Conservation (phyloP, 2,888 invertebrate genomes). For the Lasioglossum malachurum region DNA sequence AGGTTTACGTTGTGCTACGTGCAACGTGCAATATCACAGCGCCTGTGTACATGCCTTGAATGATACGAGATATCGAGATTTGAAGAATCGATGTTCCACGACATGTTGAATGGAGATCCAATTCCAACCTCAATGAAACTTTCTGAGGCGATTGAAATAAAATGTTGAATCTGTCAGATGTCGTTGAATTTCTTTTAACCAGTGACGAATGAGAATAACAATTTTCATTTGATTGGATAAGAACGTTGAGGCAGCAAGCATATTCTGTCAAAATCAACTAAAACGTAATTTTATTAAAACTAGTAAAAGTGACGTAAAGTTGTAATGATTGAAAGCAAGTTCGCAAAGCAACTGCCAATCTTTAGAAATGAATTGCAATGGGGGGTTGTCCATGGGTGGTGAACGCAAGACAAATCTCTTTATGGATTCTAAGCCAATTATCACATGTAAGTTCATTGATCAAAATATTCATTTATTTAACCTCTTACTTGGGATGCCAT, state of each 20-base stretch:
- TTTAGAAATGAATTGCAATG: slow-evolving; percentile 83
- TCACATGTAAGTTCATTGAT: slow-evolving; percentile 88
- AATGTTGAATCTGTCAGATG: slow-evolving; percentile 44
- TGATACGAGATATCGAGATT: slow-evolving; percentile 58
- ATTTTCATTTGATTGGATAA: slow-evolving; percentile 1
- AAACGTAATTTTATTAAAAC: slow-evolving; percentile 51
- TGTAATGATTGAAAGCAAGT: slow-evolving; percentile 77
- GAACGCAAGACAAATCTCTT: slow-evolving; percentile 72
- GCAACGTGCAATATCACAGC: no score
- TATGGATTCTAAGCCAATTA: slow-evolving; percentile 90
- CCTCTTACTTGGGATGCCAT: slow-evolving; percentile 50
- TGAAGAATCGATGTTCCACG: slow-evolving; percentile 59
- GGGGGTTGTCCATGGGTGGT: slow-evolving; percentile 75
- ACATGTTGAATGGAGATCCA: slow-evolving; percentile 48
- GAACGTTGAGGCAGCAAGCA: not conserved
- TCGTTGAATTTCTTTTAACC: slow-evolving; percentile 5
- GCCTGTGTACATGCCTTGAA: not conserved
- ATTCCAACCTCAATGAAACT: slow-evolving; percentile 68
- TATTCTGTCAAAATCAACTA: slow-evolving; percentile 24
- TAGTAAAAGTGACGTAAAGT: slow-evolving; percentile 71
- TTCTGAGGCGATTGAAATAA: slow-evolving; percentile 45
- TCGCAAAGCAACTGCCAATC: slow-evolving; percentile 67
- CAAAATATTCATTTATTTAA: slow-evolving; percentile 54
- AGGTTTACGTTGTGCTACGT: not conserved
- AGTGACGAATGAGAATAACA: slow-evolving; percentile 16